Percentiles rank a stretch among this genome's conserved stretches.
Conservation (phyloP, 2,797 vertebrate species). For the Sebastes trivittatus region DNA sequence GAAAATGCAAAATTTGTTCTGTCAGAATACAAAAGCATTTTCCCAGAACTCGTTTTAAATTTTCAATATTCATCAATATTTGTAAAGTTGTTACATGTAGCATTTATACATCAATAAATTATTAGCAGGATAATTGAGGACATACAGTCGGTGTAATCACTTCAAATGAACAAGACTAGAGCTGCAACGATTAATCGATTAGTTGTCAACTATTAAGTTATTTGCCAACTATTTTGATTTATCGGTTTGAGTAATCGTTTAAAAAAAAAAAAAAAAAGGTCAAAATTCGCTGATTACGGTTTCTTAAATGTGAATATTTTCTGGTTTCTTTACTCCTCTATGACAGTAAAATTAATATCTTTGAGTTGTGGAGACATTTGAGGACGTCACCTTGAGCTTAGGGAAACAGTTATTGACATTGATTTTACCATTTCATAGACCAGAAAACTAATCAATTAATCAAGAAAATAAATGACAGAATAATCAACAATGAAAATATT, state of each 20-base stretch:
- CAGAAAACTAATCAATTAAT: not conserved
- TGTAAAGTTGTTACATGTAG: not conserved
- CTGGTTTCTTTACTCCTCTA: not conserved
- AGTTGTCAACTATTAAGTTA: not conserved
- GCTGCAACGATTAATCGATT: not conserved
- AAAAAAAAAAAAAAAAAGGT: too few relatives aligned
- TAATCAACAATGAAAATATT: not conserved
- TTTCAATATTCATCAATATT: not conserved
- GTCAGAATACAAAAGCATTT: not conserved
- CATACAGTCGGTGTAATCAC: not conserved
- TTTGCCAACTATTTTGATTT: not conserved
- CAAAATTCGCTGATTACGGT: rapidly evolving
- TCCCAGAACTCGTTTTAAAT: slow-evolving; percentile 5
- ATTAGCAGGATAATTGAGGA: not conserved
- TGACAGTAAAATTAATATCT: not conserved
- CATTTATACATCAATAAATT: not conserved
- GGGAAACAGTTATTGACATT: too few relatives aligned
- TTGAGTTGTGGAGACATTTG: not conserved
- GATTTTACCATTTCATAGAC: too few relatives aligned
- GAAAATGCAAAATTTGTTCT: not conserved
- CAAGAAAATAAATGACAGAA: not conserved
- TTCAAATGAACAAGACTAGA: not conserved
- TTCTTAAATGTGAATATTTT: not conserved
- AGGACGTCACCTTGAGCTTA: too few relatives aligned
- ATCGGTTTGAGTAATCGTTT: not conserved